Percentiles rank a stretch among this genome's conserved stretches.
phyloP scores from a whole-genome alignment of 2,797 vertebrate species.

The Galaxias olidus region DNA sequence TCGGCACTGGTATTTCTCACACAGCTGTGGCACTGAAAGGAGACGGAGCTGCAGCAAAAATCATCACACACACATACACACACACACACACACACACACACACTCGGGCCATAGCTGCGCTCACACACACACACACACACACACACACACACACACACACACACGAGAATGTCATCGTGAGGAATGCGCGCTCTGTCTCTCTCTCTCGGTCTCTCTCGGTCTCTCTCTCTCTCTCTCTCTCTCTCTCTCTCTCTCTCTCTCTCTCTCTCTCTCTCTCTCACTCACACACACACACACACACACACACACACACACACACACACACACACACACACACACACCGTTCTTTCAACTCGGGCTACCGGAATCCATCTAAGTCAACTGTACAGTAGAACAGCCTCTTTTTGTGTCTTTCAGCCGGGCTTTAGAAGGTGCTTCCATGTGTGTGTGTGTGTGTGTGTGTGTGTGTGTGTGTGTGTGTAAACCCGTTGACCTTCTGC shows the following conservation, averaged over 20 bases:
- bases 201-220: conserved; percentile 40
- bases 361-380: no score
- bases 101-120: neutral
- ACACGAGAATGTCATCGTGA: neutral
- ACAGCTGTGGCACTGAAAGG: conserved; percentile 97
- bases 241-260: conserved; percentile 68
- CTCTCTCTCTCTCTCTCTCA: neutral
- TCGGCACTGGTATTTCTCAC: conserved; percentile 97
- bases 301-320: conserved; percentile 2
- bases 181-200: conserved; percentile 60
- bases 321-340: conserved; percentile 31
- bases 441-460: no score
- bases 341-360: neutral
- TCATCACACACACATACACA: conserved; percentile 60
- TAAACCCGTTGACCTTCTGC: conserved; percentile 71
- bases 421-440: no score
- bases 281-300: neutral
- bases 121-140: conserved; percentile 2
- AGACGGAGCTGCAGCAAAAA: conserved; percentile 88
- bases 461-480: neutral
- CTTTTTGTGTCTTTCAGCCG: no score
- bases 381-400: no score
- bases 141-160: conserved; percentile 6
- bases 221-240: neutral
- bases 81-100: conserved; percentile 2